Evolutionary conservation across 1,140 invertebrate genomes (phyloP).

Genomic region (Latrodectus geometricus): DNA sequence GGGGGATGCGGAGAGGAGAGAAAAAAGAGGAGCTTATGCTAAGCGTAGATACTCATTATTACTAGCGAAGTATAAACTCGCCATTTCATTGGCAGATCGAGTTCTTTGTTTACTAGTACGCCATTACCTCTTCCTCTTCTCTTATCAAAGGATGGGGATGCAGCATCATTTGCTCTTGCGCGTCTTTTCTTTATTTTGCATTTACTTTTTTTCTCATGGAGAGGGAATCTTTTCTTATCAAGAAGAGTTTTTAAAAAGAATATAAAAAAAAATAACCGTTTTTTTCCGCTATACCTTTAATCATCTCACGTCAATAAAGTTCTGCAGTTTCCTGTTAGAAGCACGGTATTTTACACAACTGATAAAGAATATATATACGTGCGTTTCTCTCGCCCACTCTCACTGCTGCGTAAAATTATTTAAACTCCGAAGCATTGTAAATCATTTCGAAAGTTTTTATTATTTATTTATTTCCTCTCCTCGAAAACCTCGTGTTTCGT

Average conservation of each 20-base stretch:
- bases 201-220: slow-evolving; percentile 10
- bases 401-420: slow-evolving; percentile 52
- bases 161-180: slow-evolving; percentile 34
- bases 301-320: slow-evolving; percentile 54
- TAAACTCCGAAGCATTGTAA: slow-evolving; percentile 55
- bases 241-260: slow-evolving; percentile 25
- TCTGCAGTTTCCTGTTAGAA: slow-evolving; percentile 47
- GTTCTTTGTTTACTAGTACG: slow-evolving; percentile 57
- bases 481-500: slow-evolving; percentile 11
- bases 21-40: slow-evolving; percentile 57
- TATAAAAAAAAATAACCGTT: slow-evolving; percentile 19
- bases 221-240: slow-evolving; percentile 57
- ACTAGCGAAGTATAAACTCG: slow-evolving; percentile 54
- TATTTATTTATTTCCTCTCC: slow-evolving; percentile 1
- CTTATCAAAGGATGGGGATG: slow-evolving; percentile 32
- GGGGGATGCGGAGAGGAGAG: background rate
- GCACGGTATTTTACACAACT: slow-evolving; percentile 26
- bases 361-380: slow-evolving; percentile 39
- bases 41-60: slow-evolving; percentile 57
- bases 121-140: slow-evolving; percentile 49
- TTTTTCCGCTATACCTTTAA: slow-evolving; percentile 54
- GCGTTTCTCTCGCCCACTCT: background rate
- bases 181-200: slow-evolving; percentile 34
- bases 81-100: slow-evolving; percentile 52
- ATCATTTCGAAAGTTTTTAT: slow-evolving; percentile 40